Evolutionary conservation across 2,888 invertebrate genomes (phyloP).

Genomic region (Epistrophe eligans): DNA sequence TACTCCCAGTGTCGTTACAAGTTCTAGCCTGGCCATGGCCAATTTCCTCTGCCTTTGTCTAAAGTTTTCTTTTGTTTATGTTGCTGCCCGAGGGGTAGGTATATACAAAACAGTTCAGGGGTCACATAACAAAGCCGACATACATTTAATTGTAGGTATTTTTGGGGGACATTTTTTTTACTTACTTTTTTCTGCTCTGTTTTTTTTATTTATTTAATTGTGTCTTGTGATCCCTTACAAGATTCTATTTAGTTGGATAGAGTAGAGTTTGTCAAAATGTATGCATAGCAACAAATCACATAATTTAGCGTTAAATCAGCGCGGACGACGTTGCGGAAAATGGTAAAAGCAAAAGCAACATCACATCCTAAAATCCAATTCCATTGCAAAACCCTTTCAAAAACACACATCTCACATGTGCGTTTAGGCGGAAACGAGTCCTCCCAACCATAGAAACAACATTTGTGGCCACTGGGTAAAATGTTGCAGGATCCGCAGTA

Average conservation of each 20-base stretch:
- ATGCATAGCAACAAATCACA: conserved; percentile 71
- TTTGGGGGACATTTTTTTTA: conserved; percentile 60
- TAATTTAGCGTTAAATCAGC: conserved; percentile 74
- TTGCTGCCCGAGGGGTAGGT: conserved; percentile 37
- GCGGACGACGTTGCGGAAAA: conserved; percentile 5
- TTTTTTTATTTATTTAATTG: conserved; percentile 57
- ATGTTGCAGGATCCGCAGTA: conserved; percentile 76
- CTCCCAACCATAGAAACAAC: conserved; percentile 70
- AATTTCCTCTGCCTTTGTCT: conserved; percentile 70
- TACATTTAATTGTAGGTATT: conserved; percentile 23
- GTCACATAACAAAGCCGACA: conserved; percentile 56
- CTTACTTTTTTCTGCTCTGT: conserved; percentile 6
- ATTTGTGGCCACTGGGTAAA: conserved; percentile 76
- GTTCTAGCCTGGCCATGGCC: conserved; percentile 61
- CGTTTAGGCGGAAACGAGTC: conserved; percentile 71
- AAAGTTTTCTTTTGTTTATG: conserved; percentile 73
- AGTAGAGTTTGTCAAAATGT: conserved; percentile 33
- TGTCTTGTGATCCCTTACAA: conserved; percentile 65
- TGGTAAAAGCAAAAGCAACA: conserved; percentile 1
- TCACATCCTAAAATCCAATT: conserved; percentile 31
- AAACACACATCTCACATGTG: conserved; percentile 75
- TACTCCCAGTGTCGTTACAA: conserved; percentile 40
- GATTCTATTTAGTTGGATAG: conserved; percentile 2
- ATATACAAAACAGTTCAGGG: conserved; percentile 34
- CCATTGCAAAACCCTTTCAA: conserved; percentile 64